These are phyloP conservation scores for Aleadryas rufinucha DNA, from an alignment of 2,113 vertebrate species.

Conservation along the genomic window DNA sequence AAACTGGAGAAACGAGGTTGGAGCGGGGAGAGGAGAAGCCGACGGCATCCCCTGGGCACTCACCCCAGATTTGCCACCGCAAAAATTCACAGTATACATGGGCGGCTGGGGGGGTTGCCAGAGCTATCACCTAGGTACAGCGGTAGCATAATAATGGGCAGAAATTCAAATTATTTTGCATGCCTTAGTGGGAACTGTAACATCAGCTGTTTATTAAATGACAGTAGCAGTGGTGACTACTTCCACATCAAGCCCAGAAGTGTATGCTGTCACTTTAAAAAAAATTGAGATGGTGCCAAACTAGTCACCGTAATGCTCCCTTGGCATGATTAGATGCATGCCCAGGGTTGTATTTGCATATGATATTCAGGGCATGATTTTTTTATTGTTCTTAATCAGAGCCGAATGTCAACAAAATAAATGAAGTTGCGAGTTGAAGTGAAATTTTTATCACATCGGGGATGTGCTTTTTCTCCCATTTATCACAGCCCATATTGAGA, in stretches of 20 bases:
- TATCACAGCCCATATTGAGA: slow-evolving; percentile 99
- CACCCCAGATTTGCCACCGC: not conserved
- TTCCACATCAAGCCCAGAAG: slow-evolving; percentile 75
- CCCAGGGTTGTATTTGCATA: slow-evolving; percentile 98
- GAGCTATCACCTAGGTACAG: slow-evolving; percentile 57
- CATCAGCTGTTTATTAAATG: slow-evolving; percentile 79
- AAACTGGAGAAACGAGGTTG: not conserved
- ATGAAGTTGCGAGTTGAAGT: slow-evolving; percentile 98
- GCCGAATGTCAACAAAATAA: slow-evolving; percentile 99
- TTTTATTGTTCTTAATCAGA: slow-evolving; percentile 99
- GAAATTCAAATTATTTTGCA: slow-evolving; percentile 65
- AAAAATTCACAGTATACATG: slow-evolving; percentile 3
- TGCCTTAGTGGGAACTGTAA: slow-evolving; percentile 66
- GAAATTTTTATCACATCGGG: slow-evolving; percentile 99
- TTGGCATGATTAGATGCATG: slow-evolving; percentile 97
- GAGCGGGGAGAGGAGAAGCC: not conserved
- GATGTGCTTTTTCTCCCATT: slow-evolving; percentile 96
- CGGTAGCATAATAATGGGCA: slow-evolving; percentile 60
- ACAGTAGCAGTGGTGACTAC: slow-evolving; percentile 69
- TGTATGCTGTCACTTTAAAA: slow-evolving; percentile 88
- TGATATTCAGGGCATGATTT: slow-evolving; percentile 97
- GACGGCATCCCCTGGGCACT: not conserved
- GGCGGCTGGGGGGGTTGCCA: not conserved
- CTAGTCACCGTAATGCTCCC: slow-evolving; percentile 90
- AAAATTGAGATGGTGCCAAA: slow-evolving; percentile 84